Percentiles rank a stretch among this genome's conserved stretches.
Conservation (phyloP, 2,888 invertebrate genomes). For the Ichneumoninae sp. region DNA sequence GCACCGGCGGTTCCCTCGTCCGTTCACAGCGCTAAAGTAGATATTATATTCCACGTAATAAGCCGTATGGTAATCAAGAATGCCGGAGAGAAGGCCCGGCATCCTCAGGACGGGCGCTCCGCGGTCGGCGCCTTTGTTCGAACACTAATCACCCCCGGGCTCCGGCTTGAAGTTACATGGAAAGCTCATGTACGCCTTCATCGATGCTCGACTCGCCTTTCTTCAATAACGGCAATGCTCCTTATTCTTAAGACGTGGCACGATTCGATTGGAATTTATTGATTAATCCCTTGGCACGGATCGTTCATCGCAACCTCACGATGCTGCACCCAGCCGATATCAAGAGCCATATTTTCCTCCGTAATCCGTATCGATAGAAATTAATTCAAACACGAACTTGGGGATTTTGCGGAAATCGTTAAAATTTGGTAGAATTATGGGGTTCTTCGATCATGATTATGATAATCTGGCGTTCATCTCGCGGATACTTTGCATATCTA, state of each 20-base stretch:
- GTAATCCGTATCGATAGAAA: neutral
- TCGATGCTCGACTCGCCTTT: slow-evolving; percentile 19
- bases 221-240: neutral
- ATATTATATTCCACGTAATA: slow-evolving; percentile 76
- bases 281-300: neutral
- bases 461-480: neutral
- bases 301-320: neutral
- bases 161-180: slow-evolving; percentile 46
- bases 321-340: neutral
- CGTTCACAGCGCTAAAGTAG: slow-evolving; percentile 65
- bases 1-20: slow-evolving; percentile 31
- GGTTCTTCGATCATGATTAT: neutral
- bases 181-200: slow-evolving; percentile 17
- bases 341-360: neutral
- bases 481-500: neutral
- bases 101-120: slow-evolving; percentile 19
- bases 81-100: slow-evolving; percentile 57
- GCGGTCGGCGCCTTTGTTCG: slow-evolving; percentile 74
- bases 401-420: neutral
- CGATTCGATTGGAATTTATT: slow-evolving; percentile 24
- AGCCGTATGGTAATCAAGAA: slow-evolving; percentile 77
- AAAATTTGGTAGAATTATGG: neutral
- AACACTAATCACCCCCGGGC: slow-evolving; percentile 68
- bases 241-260: neutral
- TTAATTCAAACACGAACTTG: neutral